Evolutionary conservation across 2,113 vertebrate genomes (phyloP), one percentile per base, ranked within the genome.

Genomic region (Myotis yumanensis): DNA sequence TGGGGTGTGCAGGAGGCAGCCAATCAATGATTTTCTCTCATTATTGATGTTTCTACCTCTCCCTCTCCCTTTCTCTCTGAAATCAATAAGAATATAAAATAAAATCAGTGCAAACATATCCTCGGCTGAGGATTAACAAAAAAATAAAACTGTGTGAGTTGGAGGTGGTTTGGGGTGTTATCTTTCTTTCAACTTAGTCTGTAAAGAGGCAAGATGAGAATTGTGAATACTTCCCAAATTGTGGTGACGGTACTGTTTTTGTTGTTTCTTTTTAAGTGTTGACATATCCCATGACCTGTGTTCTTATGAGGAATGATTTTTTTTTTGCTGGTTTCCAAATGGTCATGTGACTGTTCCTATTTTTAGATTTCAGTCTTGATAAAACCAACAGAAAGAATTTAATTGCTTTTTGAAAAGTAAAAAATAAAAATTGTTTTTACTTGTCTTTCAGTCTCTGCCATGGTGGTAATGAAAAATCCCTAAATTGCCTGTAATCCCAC

Each of bases 271-370:
- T 10, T 46, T 80, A 84, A 85, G 37, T 23, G 72, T 90, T 91
- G 90, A 77, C 90, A 72, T 43, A 86, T 98, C 98, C 88, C 97
- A 95, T 98, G 98, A 98, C 98, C 86, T 5, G 4, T 48, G 82
- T 86, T 97, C 82, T 96, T 83, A 18, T 40, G 91, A 97, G 97
- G 92, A 96, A 75, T 89, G 86, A 96, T 94, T 77, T 85, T 88
- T 69, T 46, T 46, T 7, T 46, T 89, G 54, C 23, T 89, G 43
- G 23, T 15, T 93, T 96, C 86, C 84, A 92, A 6, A 90, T 62
- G 32, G 95, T 90, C 93, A 37, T 57, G 22, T 66, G 96, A 93
- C 28, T 80, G 18, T 16, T 2, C 32, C 25, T 96, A 88, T 73
- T 54, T 1, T 46, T 3, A 93, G 8, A 30, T 93, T 89, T 82